phyloP scores from a whole-genome alignment of 2,888 invertebrate species.

The Noctua janthina region DNA sequence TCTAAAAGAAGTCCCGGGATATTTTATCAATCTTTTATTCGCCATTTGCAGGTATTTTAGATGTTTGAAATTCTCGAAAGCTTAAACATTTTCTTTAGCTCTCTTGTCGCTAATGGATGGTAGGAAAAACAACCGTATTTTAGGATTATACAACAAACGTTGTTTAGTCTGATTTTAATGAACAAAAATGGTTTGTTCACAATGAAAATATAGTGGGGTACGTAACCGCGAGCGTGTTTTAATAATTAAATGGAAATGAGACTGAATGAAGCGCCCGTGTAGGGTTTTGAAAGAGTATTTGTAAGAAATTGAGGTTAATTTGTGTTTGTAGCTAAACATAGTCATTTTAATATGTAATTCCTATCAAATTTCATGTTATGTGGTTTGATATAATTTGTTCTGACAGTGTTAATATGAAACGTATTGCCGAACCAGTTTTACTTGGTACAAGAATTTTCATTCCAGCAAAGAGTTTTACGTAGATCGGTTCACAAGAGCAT shows the following conservation, averaged over 20 bases:
- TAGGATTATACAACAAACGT: slow-evolving; percentile 71
- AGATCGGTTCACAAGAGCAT: neutral
- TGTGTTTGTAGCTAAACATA: slow-evolving; percentile 16
- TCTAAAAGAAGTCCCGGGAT: slow-evolving; percentile 74
- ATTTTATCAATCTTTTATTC: slow-evolving; percentile 73
- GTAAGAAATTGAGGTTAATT: slow-evolving; percentile 49
- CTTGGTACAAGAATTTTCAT: neutral
- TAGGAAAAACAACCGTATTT: slow-evolving; percentile 76
- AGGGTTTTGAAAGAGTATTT: slow-evolving; percentile 16
- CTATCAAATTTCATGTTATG: neutral
- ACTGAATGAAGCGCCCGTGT: slow-evolving; percentile 25
- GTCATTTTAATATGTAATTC: slow-evolving; percentile 16
- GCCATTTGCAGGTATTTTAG: slow-evolving; percentile 70
- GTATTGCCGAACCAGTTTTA: neutral
- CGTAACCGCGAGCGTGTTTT: slow-evolving; percentile 52
- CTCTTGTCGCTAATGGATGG: slow-evolving; percentile 78
- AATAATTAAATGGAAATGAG: slow-evolving; percentile 57
- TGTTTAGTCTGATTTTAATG: slow-evolving; percentile 75
- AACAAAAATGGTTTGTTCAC: slow-evolving; percentile 66
- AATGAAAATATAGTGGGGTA: slow-evolving; percentile 56
- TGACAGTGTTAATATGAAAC: neutral
- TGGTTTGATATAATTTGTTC: neutral
- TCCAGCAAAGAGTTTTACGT: neutral
- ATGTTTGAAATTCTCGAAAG: slow-evolving; percentile 77
- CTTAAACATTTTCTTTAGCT: slow-evolving; percentile 75